A percentile compares a stretch with the other conserved stretches of the same genome.
Conservation (phyloP, 1,140 invertebrate genomes). For the Marisa cornuarietis region DNA sequence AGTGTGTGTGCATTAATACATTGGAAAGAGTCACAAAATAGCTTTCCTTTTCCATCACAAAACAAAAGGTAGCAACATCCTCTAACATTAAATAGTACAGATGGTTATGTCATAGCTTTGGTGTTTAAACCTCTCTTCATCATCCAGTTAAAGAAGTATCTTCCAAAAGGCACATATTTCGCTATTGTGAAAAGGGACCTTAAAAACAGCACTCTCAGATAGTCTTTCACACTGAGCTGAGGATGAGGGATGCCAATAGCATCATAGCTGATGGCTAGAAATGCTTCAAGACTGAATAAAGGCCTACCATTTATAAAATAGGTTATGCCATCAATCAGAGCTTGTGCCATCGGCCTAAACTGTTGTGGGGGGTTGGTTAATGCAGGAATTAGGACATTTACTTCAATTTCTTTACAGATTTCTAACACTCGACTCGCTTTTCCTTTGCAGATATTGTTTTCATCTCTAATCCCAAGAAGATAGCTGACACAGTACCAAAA, state of each 20-base stretch:
- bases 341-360: conserved; percentile 41
- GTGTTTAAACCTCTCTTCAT: not conserved
- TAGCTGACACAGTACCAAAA: conserved; percentile 85
- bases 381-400: conserved; percentile 34
- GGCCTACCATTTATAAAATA: not conserved
- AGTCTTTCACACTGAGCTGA: conserved; percentile 4
- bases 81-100: not conserved
- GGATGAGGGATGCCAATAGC: not conserved
- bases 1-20: no score
- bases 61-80: no score
- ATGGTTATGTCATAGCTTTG: no score
- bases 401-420: conserved; percentile 55
- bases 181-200: not conserved
- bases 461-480: conserved; percentile 83
- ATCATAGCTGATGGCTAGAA: not conserved
- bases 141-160: conserved; percentile 1
- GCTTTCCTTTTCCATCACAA: no score
- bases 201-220: conserved; percentile 12
- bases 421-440: conserved; percentile 62
- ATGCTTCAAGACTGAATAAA: conserved; percentile 12
- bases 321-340: conserved; percentile 33
- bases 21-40: no score
- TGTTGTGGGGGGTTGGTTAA: conserved; percentile 34
- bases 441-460: conserved; percentile 73
- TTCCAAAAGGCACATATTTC: conserved; percentile 13